Evolutionary conservation across 2,797 vertebrate genomes (phyloP), one percentile per base, ranked within the genome.

Genomic region (Squalus acanthias): DNA sequence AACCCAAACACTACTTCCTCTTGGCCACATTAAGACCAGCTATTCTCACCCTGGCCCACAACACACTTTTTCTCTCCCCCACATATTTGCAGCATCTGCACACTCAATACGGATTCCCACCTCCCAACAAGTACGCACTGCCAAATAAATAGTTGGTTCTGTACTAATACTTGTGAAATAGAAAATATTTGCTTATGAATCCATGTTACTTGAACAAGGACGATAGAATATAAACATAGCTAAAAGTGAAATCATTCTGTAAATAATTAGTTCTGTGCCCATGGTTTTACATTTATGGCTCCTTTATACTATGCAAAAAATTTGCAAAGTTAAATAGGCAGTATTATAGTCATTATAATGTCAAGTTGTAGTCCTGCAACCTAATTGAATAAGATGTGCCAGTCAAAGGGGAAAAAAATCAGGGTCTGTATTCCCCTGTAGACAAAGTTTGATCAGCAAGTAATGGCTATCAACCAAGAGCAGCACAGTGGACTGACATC

Each of bases 391-490:
- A 95, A 74, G 46, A 74, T 15, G 3, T 26, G 69, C 94, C 72
- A 57, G 29, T 76, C 26, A n/a, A 63, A 63, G 12, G 13, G 70
- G 24, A 60, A 17, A 39, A 33, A 76, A 76, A 76, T 95, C 70
- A 95, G 13, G 94, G 50, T 20, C n/a, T 39, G 29, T 70, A 60
- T 88, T 96, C 20, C 60, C 60, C 79, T n/a, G 46, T 46, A 87
- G 96, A 89, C 57, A 5, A 96, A 89, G 20, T 88, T 87, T 96
- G 76, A 96, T 96, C 96, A 85, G 76, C 33, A n/a, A 15, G 76
- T 67, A 53, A 89, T 96, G 60, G 15, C 76, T 89, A 63, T 65
- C 96, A 96, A 63, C 96, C 96, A 96, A 88, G 96, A 96, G 12
- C 0, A 69, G 79, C 39, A 53, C 46, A n/a, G 92, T 94, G 72